A percentile compares a stretch with the other conserved stretches of the same genome.
These are phyloP conservation scores for Silvanus unidentatus DNA, from an alignment of 2,888 invertebrate species.

Conservation along the genomic window DNA sequence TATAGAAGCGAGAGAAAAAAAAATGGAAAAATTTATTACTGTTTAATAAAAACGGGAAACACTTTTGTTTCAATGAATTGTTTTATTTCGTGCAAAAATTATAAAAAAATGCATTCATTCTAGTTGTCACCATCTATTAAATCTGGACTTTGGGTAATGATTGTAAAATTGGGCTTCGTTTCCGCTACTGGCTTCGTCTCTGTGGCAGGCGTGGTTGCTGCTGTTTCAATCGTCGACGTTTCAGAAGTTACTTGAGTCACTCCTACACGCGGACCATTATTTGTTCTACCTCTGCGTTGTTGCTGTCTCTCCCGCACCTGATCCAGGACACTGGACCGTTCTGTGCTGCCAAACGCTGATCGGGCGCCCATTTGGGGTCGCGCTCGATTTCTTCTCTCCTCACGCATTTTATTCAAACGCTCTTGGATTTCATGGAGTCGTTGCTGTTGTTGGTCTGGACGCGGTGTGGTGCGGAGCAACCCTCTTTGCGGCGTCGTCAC, in stretches of 20 bases:
- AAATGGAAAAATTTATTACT: too few species aligned
- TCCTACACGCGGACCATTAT: not conserved
- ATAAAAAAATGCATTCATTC: too few species aligned
- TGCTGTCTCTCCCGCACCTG: not conserved
- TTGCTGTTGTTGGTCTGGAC: not conserved
- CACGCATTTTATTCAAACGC: not conserved
- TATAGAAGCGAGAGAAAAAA: too few species aligned
- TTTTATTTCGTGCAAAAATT: too few species aligned
- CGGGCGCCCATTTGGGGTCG: not conserved
- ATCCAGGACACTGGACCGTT: not conserved
- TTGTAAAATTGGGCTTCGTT: not conserved
- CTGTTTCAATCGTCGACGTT: too few species aligned
- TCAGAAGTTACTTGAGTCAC: not conserved
- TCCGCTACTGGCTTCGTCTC: conserved; percentile 5
- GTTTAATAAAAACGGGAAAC: too few species aligned
- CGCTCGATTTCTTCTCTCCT: not conserved
- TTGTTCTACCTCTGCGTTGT: not conserved
- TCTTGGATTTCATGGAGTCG: not conserved
- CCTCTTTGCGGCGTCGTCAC: too few species aligned
- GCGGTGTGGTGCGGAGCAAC: not conserved
- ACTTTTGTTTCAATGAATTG: too few species aligned
- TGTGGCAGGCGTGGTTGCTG: not conserved
- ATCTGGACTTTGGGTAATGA: conserved; percentile 11
- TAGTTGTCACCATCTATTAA: conserved; percentile 8
- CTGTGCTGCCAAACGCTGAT: not conserved